Evolutionary conservation across 2,888 invertebrate genomes (phyloP), one percentile per base, ranked within the genome.

Genomic region (Cremastinae sp.): DNA sequence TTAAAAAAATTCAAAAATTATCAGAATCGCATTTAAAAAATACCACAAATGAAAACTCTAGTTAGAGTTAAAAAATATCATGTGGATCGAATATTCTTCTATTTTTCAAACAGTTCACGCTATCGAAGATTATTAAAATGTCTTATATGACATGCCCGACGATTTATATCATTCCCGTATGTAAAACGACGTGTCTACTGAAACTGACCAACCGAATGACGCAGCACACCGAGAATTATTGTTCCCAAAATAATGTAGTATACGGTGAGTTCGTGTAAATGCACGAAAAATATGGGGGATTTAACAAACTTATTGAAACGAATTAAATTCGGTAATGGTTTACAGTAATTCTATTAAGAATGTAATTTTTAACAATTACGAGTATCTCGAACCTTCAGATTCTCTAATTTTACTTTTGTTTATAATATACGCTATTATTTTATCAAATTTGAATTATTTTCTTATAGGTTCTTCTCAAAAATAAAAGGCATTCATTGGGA

Each of bases 401-500:
- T 28, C 28, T 2, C 28, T 2, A 28, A 28, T 28, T 41, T 14
- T 41, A 2, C 41, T 9, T 12, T 41, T 12, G 9, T 9, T 41
- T n/a, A 9, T 41, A 12, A 41, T n/a, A 41, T 9, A 12, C 41
- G n/a, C 12, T 2, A 2, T 8, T 2, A 14, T 5, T 18, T 8
- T 9, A 51, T 28, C 10, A n/a, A 18, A 16, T n/a, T 18, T 4
- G 34, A 34, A 12, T 72, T 18, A 65, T 65, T 62, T 12, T 36
- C 12, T 38, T 51, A 45, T 89, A 91, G 92, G 81, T 90, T 87
- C 81, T 90, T 93, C 36, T 84, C 89, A 64, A 90, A 91, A 79
- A 81, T 91, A 18, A 90, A 90, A 72, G 84, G 86, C 28, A 85
- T 84, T 16, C 90, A 93, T 82, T 95, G 95, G 95, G 94, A 95